Conservation (phyloP, 2,888 invertebrate genomes). For the Cryptocephalus moraei region DNA sequence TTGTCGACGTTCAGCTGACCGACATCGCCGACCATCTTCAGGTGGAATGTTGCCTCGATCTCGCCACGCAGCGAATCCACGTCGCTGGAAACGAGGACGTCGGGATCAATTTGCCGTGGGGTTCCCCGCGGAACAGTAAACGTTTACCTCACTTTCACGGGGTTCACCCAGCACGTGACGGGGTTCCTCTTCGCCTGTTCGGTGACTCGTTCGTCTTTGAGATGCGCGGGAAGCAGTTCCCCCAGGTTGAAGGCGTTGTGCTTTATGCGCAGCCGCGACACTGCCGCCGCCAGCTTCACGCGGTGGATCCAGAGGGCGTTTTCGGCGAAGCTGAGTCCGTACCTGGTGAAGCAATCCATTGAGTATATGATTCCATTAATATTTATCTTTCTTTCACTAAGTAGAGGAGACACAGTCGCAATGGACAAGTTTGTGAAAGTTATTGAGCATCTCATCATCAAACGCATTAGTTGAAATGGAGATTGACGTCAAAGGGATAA, state of each 20-base stretch:
- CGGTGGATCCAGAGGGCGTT: conserved; percentile 52
- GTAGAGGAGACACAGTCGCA: too few relatives aligned
- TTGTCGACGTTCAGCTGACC: conserved; percentile 19
- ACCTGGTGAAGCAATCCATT: too few relatives aligned
- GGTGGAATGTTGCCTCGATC: conserved; percentile 23
- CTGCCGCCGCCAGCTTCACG: conserved; percentile 63
- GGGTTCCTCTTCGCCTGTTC: conserved; percentile 42
- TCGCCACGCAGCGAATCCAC: conserved; percentile 23
- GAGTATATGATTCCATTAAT: too few relatives aligned
- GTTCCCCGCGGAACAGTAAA: neutral
- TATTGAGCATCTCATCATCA: too few relatives aligned
- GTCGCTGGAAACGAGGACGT: conserved; percentile 12
- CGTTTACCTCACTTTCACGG: conserved; percentile 55
- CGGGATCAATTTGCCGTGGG: too few relatives aligned
- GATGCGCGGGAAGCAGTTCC: conserved; percentile 59
- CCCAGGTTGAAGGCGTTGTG: conserved; percentile 58
- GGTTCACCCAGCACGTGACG: conserved; percentile 75
- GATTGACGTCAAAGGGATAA: too few relatives aligned
- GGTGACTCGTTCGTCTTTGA: conserved; percentile 59
- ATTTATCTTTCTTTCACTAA: too few relatives aligned
- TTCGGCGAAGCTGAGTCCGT: conserved; percentile 45
- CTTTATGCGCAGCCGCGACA: conserved; percentile 61
- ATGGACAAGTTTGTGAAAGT: too few relatives aligned
- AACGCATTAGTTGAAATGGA: too few relatives aligned
- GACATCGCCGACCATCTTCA: conserved; percentile 21